Evolutionary conservation across 1,140 invertebrate species (phyloP).

Genomic region (Chrysoperla carnea): DNA sequence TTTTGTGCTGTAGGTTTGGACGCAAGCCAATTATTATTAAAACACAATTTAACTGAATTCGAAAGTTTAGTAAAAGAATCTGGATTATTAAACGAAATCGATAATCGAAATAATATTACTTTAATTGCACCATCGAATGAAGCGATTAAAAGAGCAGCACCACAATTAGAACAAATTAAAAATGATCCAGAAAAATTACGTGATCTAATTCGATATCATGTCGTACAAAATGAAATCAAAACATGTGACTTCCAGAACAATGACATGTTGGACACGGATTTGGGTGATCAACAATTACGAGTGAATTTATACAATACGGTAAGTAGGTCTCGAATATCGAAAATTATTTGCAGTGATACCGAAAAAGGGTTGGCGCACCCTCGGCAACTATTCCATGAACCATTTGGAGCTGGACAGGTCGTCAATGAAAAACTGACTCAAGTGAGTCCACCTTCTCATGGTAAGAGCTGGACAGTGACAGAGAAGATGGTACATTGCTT

Average conservation of each 20-base stretch:
- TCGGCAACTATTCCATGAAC: too few species aligned
- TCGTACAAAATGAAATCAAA: conserved; percentile 27
- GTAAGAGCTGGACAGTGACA: too few species aligned
- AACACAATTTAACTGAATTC: conserved; percentile 29
- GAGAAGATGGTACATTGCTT: too few species aligned
- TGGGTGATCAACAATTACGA: conserved; percentile 24
- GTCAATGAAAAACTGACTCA: too few species aligned
- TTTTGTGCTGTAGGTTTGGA: conserved; percentile 17
- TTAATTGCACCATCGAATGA: conserved; percentile 43
- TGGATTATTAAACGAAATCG: conserved; percentile 31
- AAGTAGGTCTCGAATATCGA: too few species aligned
- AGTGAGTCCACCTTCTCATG: too few species aligned
- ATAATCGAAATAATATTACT: conserved; percentile 36
- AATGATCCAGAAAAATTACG: conserved; percentile 25
- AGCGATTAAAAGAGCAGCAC: conserved; percentile 29
- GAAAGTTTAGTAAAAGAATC: conserved; percentile 29
- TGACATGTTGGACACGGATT: conserved; percentile 22
- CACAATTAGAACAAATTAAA: conserved; percentile 20
- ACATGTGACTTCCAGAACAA: conserved; percentile 32
- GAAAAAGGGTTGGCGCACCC: too few species aligned
- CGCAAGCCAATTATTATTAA: conserved; percentile 22
- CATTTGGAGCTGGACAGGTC: too few species aligned
- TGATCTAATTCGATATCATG: conserved; percentile 36
- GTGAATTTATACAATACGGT: conserved; percentile 37
- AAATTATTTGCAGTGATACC: too few species aligned